Evolutionary conservation across 2,888 invertebrate species (phyloP), one percentile per base, ranked within the genome.

Genomic region (Drosophila mimica): DNA sequence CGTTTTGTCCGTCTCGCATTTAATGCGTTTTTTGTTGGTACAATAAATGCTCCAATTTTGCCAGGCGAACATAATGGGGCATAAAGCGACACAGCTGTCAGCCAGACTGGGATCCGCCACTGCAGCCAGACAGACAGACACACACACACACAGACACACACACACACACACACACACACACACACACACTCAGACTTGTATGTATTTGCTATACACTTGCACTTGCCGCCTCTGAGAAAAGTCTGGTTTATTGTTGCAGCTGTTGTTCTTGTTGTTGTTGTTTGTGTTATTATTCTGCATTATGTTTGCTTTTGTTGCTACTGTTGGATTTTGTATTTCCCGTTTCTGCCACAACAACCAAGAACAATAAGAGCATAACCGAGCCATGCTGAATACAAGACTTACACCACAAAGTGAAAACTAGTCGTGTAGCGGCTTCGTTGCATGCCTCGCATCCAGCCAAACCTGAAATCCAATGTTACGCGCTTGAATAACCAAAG

Each of bases 41-140:
- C 91, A 92, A 92, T 90, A 92, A 93, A 91, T 93, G 93, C 93
- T 93, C 93, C 92, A 93, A 86, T 92, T 93, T 91, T 86, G 93
- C 92, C 92, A 93, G 93, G 93, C 92, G 91, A 88, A 76, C 93
- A 93, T 91, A 89, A 87, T 79, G 76, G 81, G 57, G 31, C 63
- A 65, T 79, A 76, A 59, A 78, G 71, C 70, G 66, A 67, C 69
- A 59, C 57, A 63, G 71, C 75, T 79, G 76, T 74, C 56, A 57
- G 60, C 70, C 73, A 63, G 71, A 81, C 56, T 64, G 72, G 70
- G 69, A 62, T 43, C 33, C 49, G 59, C 46, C 46, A 46, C 46
- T 8, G 17, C 46, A 46, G 46, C 25, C 46, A 46, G 7, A 46
- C 15, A 68, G 43, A 30, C 59, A 69, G 7, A 53, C 31, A 58